Percentiles rank a stretch among this genome's conserved stretches.
phyloP scores from a whole-genome alignment of 2,113 vertebrate species.

The Lutjanus erythropterus region DNA sequence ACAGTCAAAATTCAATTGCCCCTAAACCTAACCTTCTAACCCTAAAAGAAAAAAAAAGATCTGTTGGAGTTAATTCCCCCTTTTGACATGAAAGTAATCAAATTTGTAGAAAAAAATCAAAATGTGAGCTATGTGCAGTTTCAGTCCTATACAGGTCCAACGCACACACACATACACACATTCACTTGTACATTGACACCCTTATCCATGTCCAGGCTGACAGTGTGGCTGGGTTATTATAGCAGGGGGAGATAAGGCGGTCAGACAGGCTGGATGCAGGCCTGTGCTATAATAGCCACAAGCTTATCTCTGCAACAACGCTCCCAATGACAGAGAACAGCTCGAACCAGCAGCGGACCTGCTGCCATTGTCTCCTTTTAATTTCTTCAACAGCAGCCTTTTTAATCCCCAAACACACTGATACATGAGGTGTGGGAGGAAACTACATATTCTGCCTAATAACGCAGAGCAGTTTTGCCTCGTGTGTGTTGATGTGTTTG shows the following conservation, averaged over 20 bases:
- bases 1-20: too few species aligned
- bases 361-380: conserved; percentile 25
- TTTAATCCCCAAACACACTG: conserved; percentile 35
- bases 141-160: neutral
- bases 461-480: neutral
- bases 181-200: conserved; percentile 13
- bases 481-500: neutral
- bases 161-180: neutral
- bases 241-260: conserved; percentile 65
- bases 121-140: neutral
- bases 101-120: neutral
- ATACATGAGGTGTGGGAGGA: neutral
- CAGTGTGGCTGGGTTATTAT: conserved; percentile 64
- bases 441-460: neutral
- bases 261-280: conserved; percentile 50
- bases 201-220: conserved; percentile 50
- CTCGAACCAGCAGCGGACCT: conserved; percentile 22
- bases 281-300: conserved; percentile 61
- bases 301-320: conserved; percentile 63
- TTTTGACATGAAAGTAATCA: neutral
- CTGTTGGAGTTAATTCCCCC: neutral
- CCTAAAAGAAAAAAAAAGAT: neutral
- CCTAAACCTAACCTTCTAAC: too few species aligned
- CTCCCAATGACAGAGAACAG: conserved; percentile 47
- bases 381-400: conserved; percentile 24